Evolutionary conservation across 2,888 invertebrate genomes (phyloP).

Genomic region (Ditula angustiorana): DNA sequence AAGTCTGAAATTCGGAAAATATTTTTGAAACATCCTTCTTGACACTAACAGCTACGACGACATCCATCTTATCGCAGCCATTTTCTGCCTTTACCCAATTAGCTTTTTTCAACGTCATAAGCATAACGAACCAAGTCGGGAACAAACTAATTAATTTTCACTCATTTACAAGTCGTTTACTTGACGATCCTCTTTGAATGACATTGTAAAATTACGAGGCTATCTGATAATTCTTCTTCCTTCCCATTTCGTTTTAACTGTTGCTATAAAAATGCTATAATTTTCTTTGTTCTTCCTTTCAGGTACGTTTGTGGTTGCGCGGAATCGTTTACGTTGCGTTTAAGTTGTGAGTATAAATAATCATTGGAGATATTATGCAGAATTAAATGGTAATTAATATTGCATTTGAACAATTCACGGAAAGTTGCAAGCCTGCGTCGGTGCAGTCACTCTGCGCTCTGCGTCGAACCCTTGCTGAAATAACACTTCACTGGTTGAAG

Average conservation of each 20-base stretch:
- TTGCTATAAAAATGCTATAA: conserved; percentile 28
- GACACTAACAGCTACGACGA: conserved; percentile 43
- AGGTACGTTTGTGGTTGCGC: conserved; percentile 47
- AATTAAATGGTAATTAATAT: conserved; percentile 1
- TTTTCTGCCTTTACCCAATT: conserved; percentile 60
- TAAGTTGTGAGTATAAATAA: conserved; percentile 26
- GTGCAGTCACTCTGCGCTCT: background rate
- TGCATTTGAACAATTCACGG: background rate
- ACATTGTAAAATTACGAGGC: conserved; percentile 52
- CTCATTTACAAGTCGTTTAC: conserved; percentile 71
- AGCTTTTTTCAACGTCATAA: conserved; percentile 63
- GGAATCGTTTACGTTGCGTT: conserved; percentile 15
- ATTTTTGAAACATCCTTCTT: conserved; percentile 16
- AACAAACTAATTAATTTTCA: conserved; percentile 73
- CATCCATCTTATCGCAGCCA: conserved; percentile 58
- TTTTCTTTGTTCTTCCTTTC: conserved; percentile 47
- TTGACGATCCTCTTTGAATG: conserved; percentile 41
- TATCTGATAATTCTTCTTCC: conserved; percentile 44
- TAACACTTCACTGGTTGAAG: conserved; percentile 5
- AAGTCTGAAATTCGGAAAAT: background rate
- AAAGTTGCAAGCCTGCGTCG: conserved; percentile 15
- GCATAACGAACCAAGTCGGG: conserved; percentile 54
- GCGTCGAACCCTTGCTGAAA: background rate
- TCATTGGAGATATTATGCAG: background rate
- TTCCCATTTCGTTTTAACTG: conserved; percentile 50